A percentile compares a stretch with the other conserved stretches of the same genome.
phyloP scores from a whole-genome alignment of 2,888 invertebrate genomes.

The Ophion slaviceki region DNA sequence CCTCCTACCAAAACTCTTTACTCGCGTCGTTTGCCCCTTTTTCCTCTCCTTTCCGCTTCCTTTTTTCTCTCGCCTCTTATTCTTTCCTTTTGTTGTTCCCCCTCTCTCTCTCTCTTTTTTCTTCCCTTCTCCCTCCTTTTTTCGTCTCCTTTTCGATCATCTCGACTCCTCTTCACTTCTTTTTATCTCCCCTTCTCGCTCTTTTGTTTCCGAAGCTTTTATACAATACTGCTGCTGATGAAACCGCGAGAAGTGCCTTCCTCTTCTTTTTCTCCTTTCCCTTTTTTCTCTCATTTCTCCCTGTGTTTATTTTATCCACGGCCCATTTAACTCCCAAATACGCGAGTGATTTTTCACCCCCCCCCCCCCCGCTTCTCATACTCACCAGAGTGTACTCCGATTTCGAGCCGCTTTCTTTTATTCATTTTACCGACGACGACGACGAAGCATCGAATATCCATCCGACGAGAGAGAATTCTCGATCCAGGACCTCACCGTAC shows the following conservation, averaged over 20 bases:
- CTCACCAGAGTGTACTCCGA: conserved; percentile 2
- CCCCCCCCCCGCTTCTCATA: conserved; percentile 29
- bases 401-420: conserved; percentile 56
- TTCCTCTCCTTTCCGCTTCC: too few relatives aligned
- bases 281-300: conserved; percentile 42
- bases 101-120: too few relatives aligned
- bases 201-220: neutral
- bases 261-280: neutral
- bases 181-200: too few relatives aligned
- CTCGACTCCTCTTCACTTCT: neutral
- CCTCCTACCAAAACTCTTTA: conserved; percentile 9
- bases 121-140: too few relatives aligned
- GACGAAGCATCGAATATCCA: conserved; percentile 31
- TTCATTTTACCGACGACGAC: conserved; percentile 54
- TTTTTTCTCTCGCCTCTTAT: neutral
- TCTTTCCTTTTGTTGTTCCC: neutral
- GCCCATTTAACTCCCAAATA: conserved; percentile 78
- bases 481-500: conserved; percentile 7
- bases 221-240: neutral
- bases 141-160: neutral
- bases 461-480: conserved; percentile 35
- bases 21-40: too few relatives aligned
- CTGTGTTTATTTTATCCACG: conserved; percentile 77
- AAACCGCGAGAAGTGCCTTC: too few relatives aligned
- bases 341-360: conserved; percentile 69